Base-by-base conservation (phyloP, 1,140 invertebrate species). In the Heliothis subflexa region DNA sequence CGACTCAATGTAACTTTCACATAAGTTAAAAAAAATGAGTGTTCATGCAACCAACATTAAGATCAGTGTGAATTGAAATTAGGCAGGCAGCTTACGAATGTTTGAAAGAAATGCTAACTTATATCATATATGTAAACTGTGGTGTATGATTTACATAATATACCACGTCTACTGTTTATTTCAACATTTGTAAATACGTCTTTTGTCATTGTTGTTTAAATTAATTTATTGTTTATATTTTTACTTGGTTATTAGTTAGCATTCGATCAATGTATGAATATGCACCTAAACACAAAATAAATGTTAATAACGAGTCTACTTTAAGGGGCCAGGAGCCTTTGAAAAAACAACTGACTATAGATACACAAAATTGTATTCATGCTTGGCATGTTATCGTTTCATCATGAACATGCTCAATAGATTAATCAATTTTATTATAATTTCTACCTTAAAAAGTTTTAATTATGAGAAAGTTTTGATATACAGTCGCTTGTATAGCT, bases 41-140 rank as follows among this genome's bases (percentile, higher is more conserved):
- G 57, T 75, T 61, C 72, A 62, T 28, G 72, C 57, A 61, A 75
- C 57, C 55, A 55, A 55, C 47, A 49, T 57, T 59, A 73, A 73
- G 47, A 59, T 73, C 59, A 71, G 28, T 25, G 54, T 25, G 25
- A 73, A 73, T 73, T 73, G 55, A 72, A 72, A 73, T 73, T 61
- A 47, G 55, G 18, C 71, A 59, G 14, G 55, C 55, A 59, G 50
- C 68, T 40, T 55, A 71, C 28, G 55, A 59, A 59, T 47, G 55
- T 73, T 59, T 21, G 12, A 47, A 59, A 21, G 14, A 55, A 21
- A 73, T 7, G n/a, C 16, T 11, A 25, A 55, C 71, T 47, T 73
- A 16, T 45, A 49, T 16, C 71, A 25, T 73, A 16, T 45, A 49
- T 16, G 16, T 21, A 13, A 21, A 52, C 47, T 68, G 21, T 52